Evolutionary conservation across 2,113 vertebrate species (phyloP).

Genomic region (Mola mola): DNA sequence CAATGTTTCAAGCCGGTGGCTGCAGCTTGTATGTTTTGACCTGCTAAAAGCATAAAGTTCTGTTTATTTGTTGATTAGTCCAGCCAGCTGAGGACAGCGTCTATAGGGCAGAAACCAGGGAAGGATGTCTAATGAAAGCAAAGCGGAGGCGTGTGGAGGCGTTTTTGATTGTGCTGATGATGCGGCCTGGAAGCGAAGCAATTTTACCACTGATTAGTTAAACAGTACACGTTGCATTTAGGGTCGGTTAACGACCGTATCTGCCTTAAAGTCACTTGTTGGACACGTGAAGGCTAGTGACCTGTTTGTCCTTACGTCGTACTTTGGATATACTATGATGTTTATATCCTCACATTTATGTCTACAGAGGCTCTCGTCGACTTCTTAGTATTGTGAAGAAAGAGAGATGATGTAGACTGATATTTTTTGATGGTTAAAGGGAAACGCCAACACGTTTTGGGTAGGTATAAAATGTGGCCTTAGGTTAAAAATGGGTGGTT

Average conservation of each 20-base stretch:
- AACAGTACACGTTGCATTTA: slow-evolving; percentile 4
- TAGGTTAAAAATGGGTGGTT: slow-evolving; percentile 29
- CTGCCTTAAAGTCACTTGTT: slow-evolving; percentile 45
- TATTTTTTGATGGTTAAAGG: slow-evolving; percentile 52
- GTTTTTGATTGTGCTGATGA: slow-evolving; percentile 17
- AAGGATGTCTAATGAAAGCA: slow-evolving; percentile 39
- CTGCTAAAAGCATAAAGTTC: slow-evolving; percentile 32
- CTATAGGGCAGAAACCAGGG: not conserved
- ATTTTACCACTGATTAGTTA: not conserved
- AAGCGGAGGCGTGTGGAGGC: slow-evolving; percentile 13
- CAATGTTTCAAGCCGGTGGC: not conserved
- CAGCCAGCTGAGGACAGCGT: not conserved
- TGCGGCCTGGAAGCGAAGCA: not conserved
- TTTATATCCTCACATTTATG: not conserved
- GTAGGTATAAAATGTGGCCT: slow-evolving; percentile 53
- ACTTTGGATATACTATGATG: slow-evolving; percentile 25
- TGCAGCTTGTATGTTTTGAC: not conserved
- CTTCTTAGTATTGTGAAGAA: not conserved
- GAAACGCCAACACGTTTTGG: slow-evolving; percentile 21
- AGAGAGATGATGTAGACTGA: not conserved
- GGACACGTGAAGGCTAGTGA: not conserved
- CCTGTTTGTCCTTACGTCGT: slow-evolving; percentile 1
- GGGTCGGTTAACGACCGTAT: no score
- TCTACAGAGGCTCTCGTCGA: not conserved
- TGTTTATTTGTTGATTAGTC: slow-evolving; percentile 42